Percentiles rank a stretch among this genome's conserved stretches.
Evolutionary conservation across 1,140 invertebrate genomes (phyloP).

Genomic region (Drosophila quadrilineata): DNA sequence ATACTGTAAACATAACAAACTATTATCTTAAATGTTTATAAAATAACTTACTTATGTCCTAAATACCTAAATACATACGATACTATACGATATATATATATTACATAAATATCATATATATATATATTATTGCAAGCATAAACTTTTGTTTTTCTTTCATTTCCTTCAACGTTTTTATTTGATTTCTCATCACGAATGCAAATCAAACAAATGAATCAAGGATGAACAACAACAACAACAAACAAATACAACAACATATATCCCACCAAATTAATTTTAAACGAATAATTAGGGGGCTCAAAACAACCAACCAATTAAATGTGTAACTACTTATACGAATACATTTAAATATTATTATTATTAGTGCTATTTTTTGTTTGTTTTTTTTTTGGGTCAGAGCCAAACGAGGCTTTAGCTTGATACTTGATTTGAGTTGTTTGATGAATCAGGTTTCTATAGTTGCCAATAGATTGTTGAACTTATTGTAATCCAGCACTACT

Average conservation of each 20-base stretch:
- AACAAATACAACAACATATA: conserved; percentile 69
- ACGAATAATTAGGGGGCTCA: conserved; percentile 33
- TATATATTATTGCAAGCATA: conserved; percentile 48
- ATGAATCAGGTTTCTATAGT: conserved; percentile 69
- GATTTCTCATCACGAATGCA: conserved; percentile 2
- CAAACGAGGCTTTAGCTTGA: conserved; percentile 40
- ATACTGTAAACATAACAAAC: conserved; percentile 51
- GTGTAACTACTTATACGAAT: conserved; percentile 19
- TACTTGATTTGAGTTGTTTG: conserved; percentile 22
- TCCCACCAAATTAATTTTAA: conserved; percentile 74
- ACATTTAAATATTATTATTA: conserved; percentile 7
- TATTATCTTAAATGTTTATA: conserved; percentile 62
- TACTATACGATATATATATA: too few species aligned
- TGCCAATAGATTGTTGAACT: conserved; percentile 45
- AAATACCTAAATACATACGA: conserved; percentile 47
- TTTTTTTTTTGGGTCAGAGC: too few species aligned
- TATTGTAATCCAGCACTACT: conserved; percentile 23
- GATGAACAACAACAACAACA: conserved; percentile 29
- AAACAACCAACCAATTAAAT: conserved; percentile 19
- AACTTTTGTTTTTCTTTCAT: conserved; percentile 10
- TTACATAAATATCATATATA: conserved; percentile 58
- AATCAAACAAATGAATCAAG: too few species aligned
- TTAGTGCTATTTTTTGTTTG: conserved; percentile 9
- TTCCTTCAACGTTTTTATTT: conserved; percentile 5
- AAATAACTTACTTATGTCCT: conserved; percentile 65